Conservation (phyloP, 2,888 invertebrate genomes). For the Salpingus planirostris region DNA sequence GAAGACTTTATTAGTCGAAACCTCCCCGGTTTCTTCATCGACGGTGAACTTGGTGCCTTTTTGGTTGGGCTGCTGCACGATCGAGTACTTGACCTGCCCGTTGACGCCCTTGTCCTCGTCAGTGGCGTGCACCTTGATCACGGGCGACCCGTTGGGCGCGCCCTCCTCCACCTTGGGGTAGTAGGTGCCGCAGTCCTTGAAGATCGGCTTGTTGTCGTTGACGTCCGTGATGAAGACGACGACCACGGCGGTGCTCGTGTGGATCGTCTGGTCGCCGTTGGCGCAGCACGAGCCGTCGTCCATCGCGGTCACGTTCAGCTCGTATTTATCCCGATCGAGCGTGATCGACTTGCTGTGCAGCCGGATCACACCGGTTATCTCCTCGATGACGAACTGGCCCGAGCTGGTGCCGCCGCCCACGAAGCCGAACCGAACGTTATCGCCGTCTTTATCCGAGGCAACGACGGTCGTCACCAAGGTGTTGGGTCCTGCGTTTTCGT, state of each 20-base stretch:
- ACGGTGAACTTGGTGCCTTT: conserved; percentile 93
- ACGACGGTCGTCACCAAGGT: conserved; percentile 94
- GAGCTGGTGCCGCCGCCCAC: conserved; percentile 84
- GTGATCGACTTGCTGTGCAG: conserved; percentile 79
- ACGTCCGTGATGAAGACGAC: conserved; percentile 96
- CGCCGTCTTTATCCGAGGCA: conserved; percentile 95
- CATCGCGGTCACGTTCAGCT: conserved; percentile 92
- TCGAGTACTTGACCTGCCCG: conserved; percentile 94
- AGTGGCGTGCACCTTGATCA: conserved; percentile 84
- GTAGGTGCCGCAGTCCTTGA: conserved; percentile 88
- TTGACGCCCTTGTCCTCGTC: conserved; percentile 95
- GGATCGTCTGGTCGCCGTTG: conserved; percentile 77
- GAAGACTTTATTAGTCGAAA: conserved; percentile 91
- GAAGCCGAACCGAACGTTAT: conserved; percentile 87
- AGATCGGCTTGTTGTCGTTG: conserved; percentile 93
- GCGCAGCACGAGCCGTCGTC: conserved; percentile 97
- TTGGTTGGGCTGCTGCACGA: conserved; percentile 90
- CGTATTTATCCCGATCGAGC: conserved; percentile 87
- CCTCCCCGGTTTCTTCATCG: conserved; percentile 90
- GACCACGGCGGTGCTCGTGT: conserved; percentile 90
- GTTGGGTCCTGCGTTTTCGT: conserved; percentile 91
- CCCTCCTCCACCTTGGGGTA: conserved; percentile 92
- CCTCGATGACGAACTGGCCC: conserved; percentile 91
- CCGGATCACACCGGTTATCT: conserved; percentile 89
- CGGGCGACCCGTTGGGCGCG: conserved; percentile 87